Evolutionary conservation across 2,797 vertebrate species (phyloP).

Genomic region (Enteromius trimaculatus): DNA sequence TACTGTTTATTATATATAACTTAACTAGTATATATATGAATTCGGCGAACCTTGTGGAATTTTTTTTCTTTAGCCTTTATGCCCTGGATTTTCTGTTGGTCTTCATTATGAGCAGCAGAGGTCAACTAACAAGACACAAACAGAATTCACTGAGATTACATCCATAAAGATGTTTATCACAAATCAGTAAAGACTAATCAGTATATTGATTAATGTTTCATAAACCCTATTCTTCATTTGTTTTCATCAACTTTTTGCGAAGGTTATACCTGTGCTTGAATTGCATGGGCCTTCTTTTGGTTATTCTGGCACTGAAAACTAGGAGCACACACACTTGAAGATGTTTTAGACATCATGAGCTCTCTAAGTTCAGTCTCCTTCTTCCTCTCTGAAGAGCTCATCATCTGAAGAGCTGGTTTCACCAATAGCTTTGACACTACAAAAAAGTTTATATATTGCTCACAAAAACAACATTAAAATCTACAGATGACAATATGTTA

Average conservation of each 20-base stretch:
- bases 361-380: conserved; percentile 54
- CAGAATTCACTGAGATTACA: conserved; percentile 18
- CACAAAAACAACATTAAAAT: background rate
- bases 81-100: conserved; percentile 44
- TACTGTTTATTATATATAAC: background rate
- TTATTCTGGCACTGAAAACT: conserved; percentile 39
- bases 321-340: conserved; percentile 23
- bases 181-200: background rate
- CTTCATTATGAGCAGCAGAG: conserved; percentile 43
- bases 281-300: conserved; percentile 60
- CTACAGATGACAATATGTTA: background rate
- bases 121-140: conserved; percentile 40
- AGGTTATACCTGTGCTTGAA: conserved; percentile 19
- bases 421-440: conserved; percentile 66
- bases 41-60: conserved; percentile 59
- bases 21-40: background rate
- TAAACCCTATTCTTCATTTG: background rate
- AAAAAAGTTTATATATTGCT: background rate
- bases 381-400: conserved; percentile 69
- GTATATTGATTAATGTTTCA: background rate
- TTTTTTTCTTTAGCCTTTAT: conserved; percentile 36
- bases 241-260: background rate
- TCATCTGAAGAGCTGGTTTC: conserved; percentile 81
- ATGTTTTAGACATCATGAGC: conserved; percentile 57
- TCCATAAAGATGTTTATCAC: background rate